phyloP scores from a whole-genome alignment of 2,888 invertebrate genomes.

The Chrysolina americana region DNA sequence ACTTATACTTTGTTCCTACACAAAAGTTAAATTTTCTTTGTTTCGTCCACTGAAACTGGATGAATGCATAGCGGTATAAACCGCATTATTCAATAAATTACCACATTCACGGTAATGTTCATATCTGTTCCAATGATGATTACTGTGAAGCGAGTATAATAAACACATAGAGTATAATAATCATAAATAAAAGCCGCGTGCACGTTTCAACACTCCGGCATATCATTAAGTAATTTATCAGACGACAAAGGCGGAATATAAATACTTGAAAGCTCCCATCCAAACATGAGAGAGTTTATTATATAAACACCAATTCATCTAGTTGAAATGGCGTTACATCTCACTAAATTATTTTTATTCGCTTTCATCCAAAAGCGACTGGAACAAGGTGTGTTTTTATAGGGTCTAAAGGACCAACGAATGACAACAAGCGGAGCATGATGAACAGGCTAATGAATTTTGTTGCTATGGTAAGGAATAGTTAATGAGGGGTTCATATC shows the following conservation, averaged over 20 bases:
- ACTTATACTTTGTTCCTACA: too few relatives aligned
- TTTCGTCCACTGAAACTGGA: too few relatives aligned
- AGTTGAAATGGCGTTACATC: conserved; percentile 29
- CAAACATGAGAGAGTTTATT: conserved; percentile 41
- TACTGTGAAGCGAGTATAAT: neutral
- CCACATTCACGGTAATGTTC: too few relatives aligned
- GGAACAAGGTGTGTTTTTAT: conserved; percentile 38
- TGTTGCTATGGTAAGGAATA: conserved; percentile 20
- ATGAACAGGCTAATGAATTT: conserved; percentile 24
- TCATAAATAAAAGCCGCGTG: conserved; percentile 18
- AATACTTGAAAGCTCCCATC: conserved; percentile 35
- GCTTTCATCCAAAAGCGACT: conserved; percentile 28
- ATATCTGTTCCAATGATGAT: neutral
- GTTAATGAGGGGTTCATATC: conserved; percentile 32
- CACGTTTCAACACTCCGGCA: conserved; percentile 5
- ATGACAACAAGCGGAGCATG: conserved; percentile 35
- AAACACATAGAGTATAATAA: neutral
- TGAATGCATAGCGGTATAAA: too few relatives aligned
- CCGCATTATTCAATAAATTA: too few relatives aligned
- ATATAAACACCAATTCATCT: conserved; percentile 43
- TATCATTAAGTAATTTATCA: conserved; percentile 34
- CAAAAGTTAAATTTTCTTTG: too few relatives aligned
- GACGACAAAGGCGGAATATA: conserved; percentile 40
- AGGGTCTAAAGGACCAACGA: conserved; percentile 30
- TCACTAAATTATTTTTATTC: conserved; percentile 35